Conservation (phyloP, 2,888 invertebrate species). For the Orthonevra nobilis region DNA sequence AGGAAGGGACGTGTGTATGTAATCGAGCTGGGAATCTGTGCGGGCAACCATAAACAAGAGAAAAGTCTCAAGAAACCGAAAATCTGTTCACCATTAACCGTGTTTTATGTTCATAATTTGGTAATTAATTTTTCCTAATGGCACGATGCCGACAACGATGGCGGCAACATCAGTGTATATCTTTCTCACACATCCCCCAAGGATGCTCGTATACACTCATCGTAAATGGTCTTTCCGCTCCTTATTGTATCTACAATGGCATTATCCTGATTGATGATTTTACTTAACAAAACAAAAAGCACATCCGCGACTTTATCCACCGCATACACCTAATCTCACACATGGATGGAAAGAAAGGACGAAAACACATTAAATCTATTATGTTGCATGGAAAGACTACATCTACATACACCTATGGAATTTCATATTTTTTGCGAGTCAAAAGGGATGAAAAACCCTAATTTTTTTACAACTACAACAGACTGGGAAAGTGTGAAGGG, state of each 20-base stretch:
- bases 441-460: too few relatives aligned
- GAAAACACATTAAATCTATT: constrained; percentile 32
- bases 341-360: constrained; percentile 20
- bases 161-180: constrained; percentile 28
- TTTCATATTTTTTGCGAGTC: too few relatives aligned
- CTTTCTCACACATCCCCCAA: constrained; percentile 20
- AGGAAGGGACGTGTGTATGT: neutral
- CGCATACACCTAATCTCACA: neutral
- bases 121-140: constrained; percentile 68
- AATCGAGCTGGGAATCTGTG: neutral
- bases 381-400: constrained; percentile 16
- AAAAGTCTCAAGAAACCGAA: constrained; percentile 49
- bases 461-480: too few relatives aligned
- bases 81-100: constrained; percentile 65
- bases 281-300: constrained; percentile 43
- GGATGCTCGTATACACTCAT: constrained; percentile 35
- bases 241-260: too few relatives aligned
- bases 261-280: constrained; percentile 66
- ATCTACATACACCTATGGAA: constrained; percentile 40
- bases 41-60: neutral
- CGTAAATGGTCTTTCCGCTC: constrained; percentile 1
- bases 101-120: constrained; percentile 66
- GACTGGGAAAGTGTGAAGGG: constrained; percentile 7
- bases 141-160: too few relatives aligned
- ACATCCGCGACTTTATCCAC: neutral